Evolutionary conservation across 2,888 invertebrate species (phyloP), one percentile per base, ranked within the genome.

Genomic region (Acleris laterana): DNA sequence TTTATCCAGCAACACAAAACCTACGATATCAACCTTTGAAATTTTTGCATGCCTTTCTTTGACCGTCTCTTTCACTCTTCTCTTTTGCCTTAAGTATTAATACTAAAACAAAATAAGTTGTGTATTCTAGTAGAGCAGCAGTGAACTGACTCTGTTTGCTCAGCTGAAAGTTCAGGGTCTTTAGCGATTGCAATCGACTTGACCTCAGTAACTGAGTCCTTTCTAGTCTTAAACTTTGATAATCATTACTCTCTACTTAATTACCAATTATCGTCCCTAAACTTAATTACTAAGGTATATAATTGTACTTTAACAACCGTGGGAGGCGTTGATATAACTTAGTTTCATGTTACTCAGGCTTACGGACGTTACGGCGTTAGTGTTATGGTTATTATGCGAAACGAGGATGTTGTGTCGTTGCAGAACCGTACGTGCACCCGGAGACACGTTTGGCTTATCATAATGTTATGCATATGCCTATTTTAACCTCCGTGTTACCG

Each of bases 151-250:
- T 28, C 25, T 53, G 48, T 56, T 48, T 56, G 32, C 28, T 56
- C 62, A 66, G 61, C 56, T 56, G 61, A 60, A 66, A 66, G 66
- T 66, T 66, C 66, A 66, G 49, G 66, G 66, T 25, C 66, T 53
- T 49, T 32, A 28, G 20, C 25, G 66, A 46, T 62, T 46, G 57
- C 64, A 28, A 50, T 58, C 46, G 16, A 16, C 17, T 17, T 62
- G 56, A 62, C 66, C 62, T 57, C 55, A 57, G 25, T 25, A 57
- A 51, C 50, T 56, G 46, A 25, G 48, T 57, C 66, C 66, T 62
- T 62, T 66, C 62, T 66, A 66, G 56, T 61, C 20, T 46, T 17
- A 42, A 44, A 22, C 44, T 56, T 44, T 20, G 22, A 56, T 38
- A 38, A 38, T 38, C 38, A 38, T 38, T 32, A 32, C 32, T 11